Conservation (phyloP, 1,140 invertebrate genomes). For the Penaeus indicus region DNA sequence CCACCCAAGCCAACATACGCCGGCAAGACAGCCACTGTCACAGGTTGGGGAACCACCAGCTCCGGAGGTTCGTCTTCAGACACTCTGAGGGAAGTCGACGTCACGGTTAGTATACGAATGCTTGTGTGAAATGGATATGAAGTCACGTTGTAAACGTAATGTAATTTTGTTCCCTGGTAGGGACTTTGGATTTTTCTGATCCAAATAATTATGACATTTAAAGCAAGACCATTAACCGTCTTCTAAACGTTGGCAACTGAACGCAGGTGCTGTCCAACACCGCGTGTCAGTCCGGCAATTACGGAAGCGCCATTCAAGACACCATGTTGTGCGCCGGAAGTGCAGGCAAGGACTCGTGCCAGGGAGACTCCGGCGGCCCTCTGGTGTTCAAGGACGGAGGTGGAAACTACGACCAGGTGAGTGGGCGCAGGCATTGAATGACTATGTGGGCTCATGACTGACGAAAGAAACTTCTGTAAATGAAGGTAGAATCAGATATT, state of each 20-base stretch:
- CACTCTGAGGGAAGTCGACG: constrained; percentile 31
- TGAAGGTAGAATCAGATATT: too few relatives aligned
- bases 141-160: too few relatives aligned
- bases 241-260: neutral
- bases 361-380: constrained; percentile 57
- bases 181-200: too few relatives aligned
- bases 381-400: constrained; percentile 33
- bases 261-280: constrained; percentile 26
- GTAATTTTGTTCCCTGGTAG: too few relatives aligned
- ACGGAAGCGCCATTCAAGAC: neutral
- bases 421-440: too few relatives aligned
- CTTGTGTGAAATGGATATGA: neutral
- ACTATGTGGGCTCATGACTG: too few relatives aligned
- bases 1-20: neutral
- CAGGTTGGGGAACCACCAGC: constrained; percentile 43
- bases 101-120: neutral
- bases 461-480: too few relatives aligned
- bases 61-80: constrained; percentile 22
- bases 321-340: constrained; percentile 46
- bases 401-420: constrained; percentile 43
- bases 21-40: constrained; percentile 15
- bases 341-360: constrained; percentile 36
- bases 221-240: neutral
- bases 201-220: neutral
- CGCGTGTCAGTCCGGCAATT: constrained; percentile 43